Base-by-base conservation (phyloP, 1,140 invertebrate species). In the Camponotus pennsylvanicus region DNA sequence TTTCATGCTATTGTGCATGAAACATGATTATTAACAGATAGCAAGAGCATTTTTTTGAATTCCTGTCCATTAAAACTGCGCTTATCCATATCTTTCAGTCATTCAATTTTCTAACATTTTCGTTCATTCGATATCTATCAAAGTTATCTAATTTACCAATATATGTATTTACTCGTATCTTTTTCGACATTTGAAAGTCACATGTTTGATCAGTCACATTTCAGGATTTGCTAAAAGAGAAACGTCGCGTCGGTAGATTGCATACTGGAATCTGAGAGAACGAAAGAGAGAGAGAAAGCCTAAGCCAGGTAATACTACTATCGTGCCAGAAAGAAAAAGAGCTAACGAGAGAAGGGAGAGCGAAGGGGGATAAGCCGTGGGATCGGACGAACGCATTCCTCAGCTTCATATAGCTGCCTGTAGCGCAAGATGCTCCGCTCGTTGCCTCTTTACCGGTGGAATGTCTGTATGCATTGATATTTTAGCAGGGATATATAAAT, bases 321-420 rank as follows among this genome's bases (percentile, higher is more conserved):
- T 67, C 73, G 84, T 78, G 71, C 64, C 64, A 76, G 85, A 71
- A 64, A 80, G 78, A 86, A 78, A 73, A 75, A 79, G 88, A 88
- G 84, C 76, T 83, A 78, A 83, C 75, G 84, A 71, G 76, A 55
- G 86, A 85, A 76, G 83, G 69, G 82, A 79, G 83, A 84, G 86
- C 71, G 77, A 77, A 66, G 86, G 83, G 91, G 92, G 91, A 90
- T 93, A 92, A 94, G 92, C 93, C 93, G 93, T 94, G 93, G 93
- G 93, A 94, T 94, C 93, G 93, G 92, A 94, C 93, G 92, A 93
- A 93, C 92, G 92, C 93, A 94, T 94, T 94, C 93, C 93, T 94
- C 86, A 89, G 88, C 85, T 92, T 92, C 92, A 91, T 93, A 92
- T 90, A 89, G 89, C 92, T 84, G 88, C 90, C 93, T 90, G 88